Percentiles rank a stretch among this genome's conserved stretches.
These are phyloP conservation scores for Nanger granti DNA, from an alignment of 2,113 vertebrate genomes.

Conservation along the genomic window DNA sequence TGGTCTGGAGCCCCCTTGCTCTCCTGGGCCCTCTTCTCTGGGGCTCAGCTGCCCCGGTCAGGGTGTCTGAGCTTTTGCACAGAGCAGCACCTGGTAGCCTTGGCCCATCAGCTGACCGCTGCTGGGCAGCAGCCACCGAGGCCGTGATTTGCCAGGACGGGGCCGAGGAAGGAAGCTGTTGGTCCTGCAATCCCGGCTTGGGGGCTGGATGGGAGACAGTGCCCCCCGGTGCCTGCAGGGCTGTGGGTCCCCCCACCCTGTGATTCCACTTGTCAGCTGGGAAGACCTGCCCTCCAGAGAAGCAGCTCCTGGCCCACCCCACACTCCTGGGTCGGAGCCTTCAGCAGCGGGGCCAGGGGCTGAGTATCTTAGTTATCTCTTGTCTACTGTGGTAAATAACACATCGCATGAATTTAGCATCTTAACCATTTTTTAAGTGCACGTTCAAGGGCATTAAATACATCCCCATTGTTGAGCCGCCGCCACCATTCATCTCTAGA, in stretches of 20 bases:
- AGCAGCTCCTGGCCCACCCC: neutral
- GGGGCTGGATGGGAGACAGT: neutral
- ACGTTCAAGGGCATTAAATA: rapidly evolving
- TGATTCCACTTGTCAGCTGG: too few relatives aligned
- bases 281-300: neutral
- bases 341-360: neutral
- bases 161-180: neutral
- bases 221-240: neutral
- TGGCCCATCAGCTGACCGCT: too few relatives aligned
- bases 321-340: rapidly evolving
- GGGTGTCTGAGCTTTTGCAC: neutral
- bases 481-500: rapidly evolving
- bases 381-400: neutral
- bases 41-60: neutral
- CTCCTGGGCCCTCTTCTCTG: neutral
- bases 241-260: neutral
- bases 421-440: rapidly evolving
- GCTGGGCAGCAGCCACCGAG: neutral
- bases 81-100: neutral
- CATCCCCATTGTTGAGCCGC: rapidly evolving
- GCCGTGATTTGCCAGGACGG: neutral
- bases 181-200: neutral
- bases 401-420: rapidly evolving
- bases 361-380: neutral
- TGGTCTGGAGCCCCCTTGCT: neutral